A percentile compares a stretch with the other conserved stretches of the same genome.
Evolutionary conservation across 2,797 vertebrate species (phyloP).

Genomic region (Amblyraja radiata): DNA sequence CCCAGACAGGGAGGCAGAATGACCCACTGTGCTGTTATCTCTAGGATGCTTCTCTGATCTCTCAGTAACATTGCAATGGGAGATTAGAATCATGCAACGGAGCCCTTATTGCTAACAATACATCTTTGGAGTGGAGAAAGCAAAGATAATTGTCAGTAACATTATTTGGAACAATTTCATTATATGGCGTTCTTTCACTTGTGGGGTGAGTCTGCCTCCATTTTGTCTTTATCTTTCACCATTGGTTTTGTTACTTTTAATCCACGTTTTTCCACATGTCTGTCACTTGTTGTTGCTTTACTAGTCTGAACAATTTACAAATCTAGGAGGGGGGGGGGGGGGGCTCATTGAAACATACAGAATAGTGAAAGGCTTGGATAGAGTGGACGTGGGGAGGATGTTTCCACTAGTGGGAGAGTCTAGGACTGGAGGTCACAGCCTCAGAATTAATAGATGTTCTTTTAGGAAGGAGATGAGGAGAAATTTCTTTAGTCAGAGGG

Average conservation of each 20-base stretch:
- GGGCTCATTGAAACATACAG: no score
- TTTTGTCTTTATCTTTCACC: neutral
- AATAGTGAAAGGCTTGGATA: no score
- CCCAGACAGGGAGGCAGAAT: neutral
- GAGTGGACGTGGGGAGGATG: no score
- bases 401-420: no score
- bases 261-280: neutral
- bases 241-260: neutral
- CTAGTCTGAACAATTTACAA: no score
- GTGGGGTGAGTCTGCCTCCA: neutral
- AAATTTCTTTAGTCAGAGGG: no score
- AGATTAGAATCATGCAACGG: neutral
- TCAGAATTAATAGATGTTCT: no score
- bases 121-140: neutral
- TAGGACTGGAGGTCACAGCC: no score
- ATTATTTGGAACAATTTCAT: neutral
- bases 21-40: neutral
- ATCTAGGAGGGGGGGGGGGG: no score
- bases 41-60: neutral
- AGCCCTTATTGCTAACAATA: neutral
- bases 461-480: no score
- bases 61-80: neutral
- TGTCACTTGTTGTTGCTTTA: no score
- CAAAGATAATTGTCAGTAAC: neutral
- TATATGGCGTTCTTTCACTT: neutral